Conservation (phyloP, 2,888 invertebrate species). For the Eupithecia exiguata region DNA sequence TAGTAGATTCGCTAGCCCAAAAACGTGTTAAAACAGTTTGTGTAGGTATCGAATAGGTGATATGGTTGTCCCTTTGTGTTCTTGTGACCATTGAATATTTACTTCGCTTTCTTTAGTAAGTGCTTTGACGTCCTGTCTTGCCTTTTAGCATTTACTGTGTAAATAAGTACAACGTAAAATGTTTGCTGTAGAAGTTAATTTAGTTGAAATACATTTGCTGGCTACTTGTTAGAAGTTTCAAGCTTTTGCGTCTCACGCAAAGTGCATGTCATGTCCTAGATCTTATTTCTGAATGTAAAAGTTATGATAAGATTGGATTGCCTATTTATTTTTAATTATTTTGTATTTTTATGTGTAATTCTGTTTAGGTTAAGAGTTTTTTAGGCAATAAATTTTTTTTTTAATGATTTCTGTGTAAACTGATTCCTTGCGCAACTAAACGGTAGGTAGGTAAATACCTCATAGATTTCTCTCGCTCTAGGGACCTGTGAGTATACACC, state of each 20-base stretch:
- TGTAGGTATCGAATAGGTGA: neutral
- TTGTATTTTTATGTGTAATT: too few species aligned
- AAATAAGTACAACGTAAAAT: neutral
- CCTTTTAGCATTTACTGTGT: neutral
- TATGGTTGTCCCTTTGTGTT: neutral
- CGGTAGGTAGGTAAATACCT: neutral
- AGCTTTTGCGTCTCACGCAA: neutral
- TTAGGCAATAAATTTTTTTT: too few species aligned
- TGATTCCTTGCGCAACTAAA: neutral
- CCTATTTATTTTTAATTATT: too few species aligned
- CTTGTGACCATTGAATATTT: neutral
- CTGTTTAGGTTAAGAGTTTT: too few species aligned
- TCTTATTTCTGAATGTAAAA: neutral
- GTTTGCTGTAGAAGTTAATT: neutral
- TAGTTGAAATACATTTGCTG: neutral
- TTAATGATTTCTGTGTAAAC: neutral
- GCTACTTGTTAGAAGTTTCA: neutral
- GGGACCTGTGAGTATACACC: neutral
- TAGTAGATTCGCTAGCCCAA: neutral
- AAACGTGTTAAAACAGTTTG: neutral
- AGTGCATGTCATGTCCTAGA: neutral
- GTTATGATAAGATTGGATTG: too few species aligned
- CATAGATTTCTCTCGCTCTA: neutral
- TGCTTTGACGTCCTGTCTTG: conserved; percentile 16
- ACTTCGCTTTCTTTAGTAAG: conserved; percentile 33